A percentile compares a stretch with the other conserved stretches of the same genome.
phyloP scores from a whole-genome alignment of 2,113 vertebrate genomes.

The Ciconia boyciana region DNA sequence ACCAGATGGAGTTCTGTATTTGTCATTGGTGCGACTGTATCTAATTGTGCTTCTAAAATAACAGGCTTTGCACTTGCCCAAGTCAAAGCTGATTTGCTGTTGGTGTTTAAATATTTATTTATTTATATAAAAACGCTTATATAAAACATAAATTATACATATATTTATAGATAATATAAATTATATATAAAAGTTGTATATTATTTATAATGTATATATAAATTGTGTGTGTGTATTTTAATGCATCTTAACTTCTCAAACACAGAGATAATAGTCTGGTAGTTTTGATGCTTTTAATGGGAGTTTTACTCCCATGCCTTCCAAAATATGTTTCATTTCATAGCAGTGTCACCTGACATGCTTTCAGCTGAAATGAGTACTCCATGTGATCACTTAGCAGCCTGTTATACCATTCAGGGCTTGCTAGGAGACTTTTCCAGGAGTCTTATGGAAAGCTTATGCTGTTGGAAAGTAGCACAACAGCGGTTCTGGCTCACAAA shows the following conservation, averaged over 20 bases:
- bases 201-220: background rate
- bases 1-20: slow-evolving; percentile 18
- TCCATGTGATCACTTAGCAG: background rate
- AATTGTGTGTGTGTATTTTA: background rate
- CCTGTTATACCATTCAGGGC: background rate
- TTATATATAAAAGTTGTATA: background rate
- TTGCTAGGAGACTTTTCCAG: background rate
- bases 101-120: background rate
- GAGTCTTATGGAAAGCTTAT: background rate
- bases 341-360: background rate
- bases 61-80: background rate
- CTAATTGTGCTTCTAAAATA: background rate
- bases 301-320: background rate
- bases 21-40: background rate
- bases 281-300: background rate
- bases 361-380: background rate
- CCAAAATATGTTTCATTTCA: background rate
- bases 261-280: background rate
- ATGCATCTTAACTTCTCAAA: background rate
- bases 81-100: background rate
- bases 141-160: background rate
- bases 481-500: background rate
- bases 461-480: background rate
- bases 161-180: background rate
- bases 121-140: background rate